Base-by-base conservation (phyloP, 2,113 vertebrate genomes). In the Mormoops blainvillei region DNA sequence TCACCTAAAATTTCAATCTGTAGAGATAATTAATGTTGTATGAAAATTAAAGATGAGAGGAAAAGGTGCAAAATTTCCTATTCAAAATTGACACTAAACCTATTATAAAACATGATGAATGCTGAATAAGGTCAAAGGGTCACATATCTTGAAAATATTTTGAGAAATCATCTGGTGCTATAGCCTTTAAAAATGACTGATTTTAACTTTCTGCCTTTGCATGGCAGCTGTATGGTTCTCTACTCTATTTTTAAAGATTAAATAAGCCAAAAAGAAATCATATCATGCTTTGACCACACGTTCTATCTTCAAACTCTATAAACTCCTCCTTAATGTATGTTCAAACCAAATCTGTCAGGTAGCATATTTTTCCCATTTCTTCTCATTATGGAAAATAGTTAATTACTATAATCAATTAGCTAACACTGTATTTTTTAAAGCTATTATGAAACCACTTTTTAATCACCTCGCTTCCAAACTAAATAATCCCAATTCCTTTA, bases 381-480 rank as follows among this genome's bases (percentile, higher is more conserved):
- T 52, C 33, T 45, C 31, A 52, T 58, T 82, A 15, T 43, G 13
- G 36, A 68, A n/a, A 85, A 65, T 1, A 73, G 7, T 4, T 45
- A 19, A 54, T 56, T 26, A 67, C 4, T 6, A 70, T n/a, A 19
- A 80, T 48, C 41, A 33, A 26, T 89, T 77, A 82, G 45, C 22
- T 45, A 67, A 83, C 56, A 48, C 36, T 80, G 22, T 58, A 36
- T 67, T 71, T 93, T 86, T 65, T 61, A 71, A 83, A 50, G 36
- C 65, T 36, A 16, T 70, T 81, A 82, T 58, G 63, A 94, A 92
- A 94, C 83, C 48, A 58, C 24, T 52, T 67, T 87, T 89, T 93
- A 91, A 89, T 88, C 56, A 71, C 68, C 24, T 83, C 26, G 4
- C 38, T 96, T 92, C 56, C 90, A 96, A 97, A 45, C n/a, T 87